A percentile compares a stretch with the other conserved stretches of the same genome.
phyloP scores from a whole-genome alignment of 2,113 vertebrate genomes.

The Halichoeres trimaculatus region DNA sequence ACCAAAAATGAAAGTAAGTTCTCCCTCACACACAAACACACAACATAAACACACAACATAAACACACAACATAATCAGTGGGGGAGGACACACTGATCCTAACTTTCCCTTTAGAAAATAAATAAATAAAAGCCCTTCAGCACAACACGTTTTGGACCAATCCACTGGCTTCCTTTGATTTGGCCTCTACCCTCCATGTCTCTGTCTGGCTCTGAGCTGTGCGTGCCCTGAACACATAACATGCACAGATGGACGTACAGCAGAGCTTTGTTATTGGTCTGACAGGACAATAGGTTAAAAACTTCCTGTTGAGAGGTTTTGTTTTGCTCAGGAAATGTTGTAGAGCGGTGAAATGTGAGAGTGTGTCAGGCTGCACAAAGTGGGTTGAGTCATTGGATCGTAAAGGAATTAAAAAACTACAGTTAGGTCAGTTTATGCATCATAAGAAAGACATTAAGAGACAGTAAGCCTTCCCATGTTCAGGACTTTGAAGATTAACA shows the following conservation, averaged over 20 bases:
- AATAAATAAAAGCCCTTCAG: constrained; percentile 8
- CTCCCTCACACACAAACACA: neutral
- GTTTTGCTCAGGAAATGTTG: neutral
- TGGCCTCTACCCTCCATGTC: neutral
- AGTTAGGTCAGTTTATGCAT: too few species aligned
- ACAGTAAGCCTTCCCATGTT: too few species aligned
- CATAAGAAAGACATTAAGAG: too few species aligned
- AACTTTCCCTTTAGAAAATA: neutral
- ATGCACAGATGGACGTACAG: neutral
- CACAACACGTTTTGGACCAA: neutral
- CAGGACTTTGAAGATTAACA: too few species aligned
- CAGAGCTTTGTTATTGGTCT: neutral
- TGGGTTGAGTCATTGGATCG: too few species aligned
- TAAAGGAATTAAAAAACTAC: too few species aligned
- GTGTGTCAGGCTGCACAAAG: too few species aligned
- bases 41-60: neutral
- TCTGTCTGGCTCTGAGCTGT: neutral
- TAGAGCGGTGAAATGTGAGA: neutral
- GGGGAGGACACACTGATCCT: neutral
- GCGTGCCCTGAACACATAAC: constrained; percentile 1
- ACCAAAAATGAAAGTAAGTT: constrained; percentile 99
- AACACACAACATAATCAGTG: neutral
- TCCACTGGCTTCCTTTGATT: neutral
- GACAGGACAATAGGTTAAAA: constrained; percentile 3
- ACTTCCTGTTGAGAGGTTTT: neutral